phyloP scores from a whole-genome alignment of 2,888 invertebrate genomes.

The Schizotus pectinicornis region DNA sequence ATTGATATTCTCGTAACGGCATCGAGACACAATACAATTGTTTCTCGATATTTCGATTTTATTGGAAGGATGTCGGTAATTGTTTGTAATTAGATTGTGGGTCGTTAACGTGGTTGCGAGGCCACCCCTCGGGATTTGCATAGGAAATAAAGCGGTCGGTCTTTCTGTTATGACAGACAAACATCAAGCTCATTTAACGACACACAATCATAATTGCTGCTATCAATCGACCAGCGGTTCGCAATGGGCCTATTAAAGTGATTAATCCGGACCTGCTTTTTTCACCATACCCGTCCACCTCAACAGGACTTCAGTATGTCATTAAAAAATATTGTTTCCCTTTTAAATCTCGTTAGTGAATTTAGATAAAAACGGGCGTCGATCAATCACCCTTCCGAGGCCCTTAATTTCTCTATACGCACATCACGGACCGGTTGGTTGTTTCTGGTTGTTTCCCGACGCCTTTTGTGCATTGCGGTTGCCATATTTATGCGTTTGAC shows the following conservation, averaged over 20 bases:
- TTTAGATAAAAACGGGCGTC: constrained; percentile 38
- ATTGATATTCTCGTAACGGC: too few species aligned
- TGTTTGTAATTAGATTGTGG: not conserved
- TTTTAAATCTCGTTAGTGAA: constrained; percentile 45
- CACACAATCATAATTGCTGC: constrained; percentile 55
- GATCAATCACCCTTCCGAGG: constrained; percentile 38
- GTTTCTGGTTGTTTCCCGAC: constrained; percentile 35
- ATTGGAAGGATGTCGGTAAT: too few species aligned
- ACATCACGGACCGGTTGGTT: constrained; percentile 36
- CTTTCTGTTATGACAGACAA: constrained; percentile 48
- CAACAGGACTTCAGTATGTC: constrained; percentile 51
- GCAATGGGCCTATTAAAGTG: constrained; percentile 56
- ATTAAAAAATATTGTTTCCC: constrained; percentile 52
- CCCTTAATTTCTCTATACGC: constrained; percentile 17
- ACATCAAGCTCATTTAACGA: constrained; percentile 53
- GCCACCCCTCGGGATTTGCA: constrained; percentile 37
- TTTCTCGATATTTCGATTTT: too few species aligned
- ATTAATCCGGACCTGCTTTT: constrained; percentile 53
- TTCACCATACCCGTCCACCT: constrained; percentile 44
- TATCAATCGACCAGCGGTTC: constrained; percentile 52
- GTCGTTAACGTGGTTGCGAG: not conserved
- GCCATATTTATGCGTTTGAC: constrained; percentile 53
- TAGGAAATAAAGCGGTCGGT: constrained; percentile 43
- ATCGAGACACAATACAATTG: too few species aligned
- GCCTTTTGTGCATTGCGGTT: constrained; percentile 34